phyloP scores from a whole-genome alignment of 2,113 vertebrate genomes.

The Elephantulus edwardii region DNA sequence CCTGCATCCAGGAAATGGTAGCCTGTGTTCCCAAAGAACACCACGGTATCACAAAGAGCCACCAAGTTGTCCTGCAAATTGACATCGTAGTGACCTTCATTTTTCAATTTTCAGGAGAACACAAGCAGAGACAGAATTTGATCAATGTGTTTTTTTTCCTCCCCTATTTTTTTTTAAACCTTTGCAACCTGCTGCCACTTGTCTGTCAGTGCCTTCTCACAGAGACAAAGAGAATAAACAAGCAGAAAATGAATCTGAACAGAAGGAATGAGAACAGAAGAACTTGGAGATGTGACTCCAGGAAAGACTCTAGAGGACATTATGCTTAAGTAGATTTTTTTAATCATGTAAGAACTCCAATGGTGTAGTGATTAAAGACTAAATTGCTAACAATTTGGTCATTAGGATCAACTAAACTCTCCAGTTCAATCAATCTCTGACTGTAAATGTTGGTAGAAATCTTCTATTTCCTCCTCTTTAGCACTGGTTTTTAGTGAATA shows the following conservation, averaged over 20 bases:
- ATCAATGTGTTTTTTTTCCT: constrained; percentile 3
- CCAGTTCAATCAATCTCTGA: no score
- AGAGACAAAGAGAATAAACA: constrained; percentile 25
- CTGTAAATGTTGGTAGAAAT: no score
- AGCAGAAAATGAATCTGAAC: constrained; percentile 38
- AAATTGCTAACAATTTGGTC: no score
- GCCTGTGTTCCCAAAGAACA: background rate
- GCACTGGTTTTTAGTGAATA: no score
- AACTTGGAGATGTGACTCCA: background rate
- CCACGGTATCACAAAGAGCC: background rate
- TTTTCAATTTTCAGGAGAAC: constrained; percentile 46
- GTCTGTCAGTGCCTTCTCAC: background rate
- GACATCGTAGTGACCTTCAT: constrained; percentile 23
- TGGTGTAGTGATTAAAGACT: no score
- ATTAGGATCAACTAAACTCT: no score
- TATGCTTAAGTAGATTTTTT: no score
- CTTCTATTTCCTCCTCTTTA: no score
- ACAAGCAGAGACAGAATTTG: background rate
- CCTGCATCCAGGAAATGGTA: background rate
- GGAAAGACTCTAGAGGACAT: no score
- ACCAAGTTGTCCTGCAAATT: background rate
- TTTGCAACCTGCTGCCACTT: constrained; percentile 36
- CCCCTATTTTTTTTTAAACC: constrained; percentile 37
- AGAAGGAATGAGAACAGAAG: no score
- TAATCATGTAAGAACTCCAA: no score